Evolutionary conservation across 2,797 vertebrate species (phyloP), one percentile per base, ranked within the genome.

Genomic region (Percopsis omiscomaycus): DNA sequence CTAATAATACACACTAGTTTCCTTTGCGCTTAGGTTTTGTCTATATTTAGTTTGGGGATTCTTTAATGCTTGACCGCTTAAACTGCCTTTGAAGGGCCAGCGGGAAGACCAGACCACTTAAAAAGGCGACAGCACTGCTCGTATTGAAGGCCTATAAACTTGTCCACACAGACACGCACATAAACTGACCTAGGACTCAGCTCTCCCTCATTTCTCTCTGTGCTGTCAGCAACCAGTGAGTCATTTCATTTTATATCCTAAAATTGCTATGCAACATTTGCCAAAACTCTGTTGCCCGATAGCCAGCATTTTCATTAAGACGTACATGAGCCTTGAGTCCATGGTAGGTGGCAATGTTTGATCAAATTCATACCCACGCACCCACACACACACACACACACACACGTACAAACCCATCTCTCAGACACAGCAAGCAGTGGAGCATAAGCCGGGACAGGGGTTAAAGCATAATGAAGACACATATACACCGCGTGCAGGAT

Each of bases 1-100:
- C 8, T 2, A 67, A 14, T 27, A 29, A 55, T 73, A 80, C 64
- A 64, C 53, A 78, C 68, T 66, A 67, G 66, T 76, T 84, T 81
- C 61, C 60, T 79, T 77, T 84, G 69, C 73, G 69, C 76, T 68
- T 63, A 64, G 64, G 79, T 74, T 74, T 82, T 15, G 28, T 59
- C 69, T 88, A 84, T 81, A 81, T 89, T 81, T 86, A 82, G 79
- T 53, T 71, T 10, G 30, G 79, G 79, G 82, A 79, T 79, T 87
- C 83, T 54, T 65, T 59, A 65, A 73, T 46, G 76, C 76, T 58
- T 84, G 71, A 61, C 50, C 66, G 68, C 75, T 51, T 65, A 76
- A 73, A 66, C 58, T 54, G 27, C 59, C 45, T 54, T 66, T 22
- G 22, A 69, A 81, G 72, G 64, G 29, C 30, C 0, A 27, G 47